Conservation (phyloP, 2,797 vertebrate genomes). For the Coranthus polyacanthus region DNA sequence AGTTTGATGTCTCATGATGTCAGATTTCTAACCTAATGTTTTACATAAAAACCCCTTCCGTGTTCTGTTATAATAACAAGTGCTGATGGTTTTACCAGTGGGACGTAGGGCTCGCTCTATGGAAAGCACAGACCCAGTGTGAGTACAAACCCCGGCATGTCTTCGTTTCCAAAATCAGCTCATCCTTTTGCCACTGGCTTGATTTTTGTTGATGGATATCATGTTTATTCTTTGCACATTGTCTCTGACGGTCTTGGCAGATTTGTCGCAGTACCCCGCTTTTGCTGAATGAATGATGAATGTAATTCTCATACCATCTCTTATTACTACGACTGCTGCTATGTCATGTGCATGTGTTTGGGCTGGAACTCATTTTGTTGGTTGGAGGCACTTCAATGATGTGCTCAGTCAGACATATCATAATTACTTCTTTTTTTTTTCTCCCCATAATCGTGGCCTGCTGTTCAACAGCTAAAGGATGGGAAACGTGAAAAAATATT, state of each 20-base stretch:
- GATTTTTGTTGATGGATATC: conserved; percentile 24
- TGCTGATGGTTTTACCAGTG: no score
- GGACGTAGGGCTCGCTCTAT: no score
- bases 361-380: conserved; percentile 27
- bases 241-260: conserved; percentile 9
- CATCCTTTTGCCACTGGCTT: no score
- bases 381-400: conserved; percentile 40
- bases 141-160: no score
- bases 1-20: no score
- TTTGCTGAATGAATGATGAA: conserved; percentile 33
- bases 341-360: conserved; percentile 35
- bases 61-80: no score
- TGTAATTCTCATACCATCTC: conserved; percentile 19
- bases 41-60: no score
- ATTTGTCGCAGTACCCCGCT: conserved; percentile 5
- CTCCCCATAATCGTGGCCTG: conserved; percentile 36
- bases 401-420: conserved; percentile 55
- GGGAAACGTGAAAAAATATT: no score
- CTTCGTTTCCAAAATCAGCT: no score
- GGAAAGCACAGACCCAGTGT: no score
- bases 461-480: conserved; percentile 48
- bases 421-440: conserved; percentile 64
- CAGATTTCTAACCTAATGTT: no score
- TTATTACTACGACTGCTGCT: conserved; percentile 17
- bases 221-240: conserved; percentile 20